These are phyloP conservation scores for Scaptomyza caliginosa DNA, from an alignment of 2,888 invertebrate species.

Conservation along the genomic window DNA sequence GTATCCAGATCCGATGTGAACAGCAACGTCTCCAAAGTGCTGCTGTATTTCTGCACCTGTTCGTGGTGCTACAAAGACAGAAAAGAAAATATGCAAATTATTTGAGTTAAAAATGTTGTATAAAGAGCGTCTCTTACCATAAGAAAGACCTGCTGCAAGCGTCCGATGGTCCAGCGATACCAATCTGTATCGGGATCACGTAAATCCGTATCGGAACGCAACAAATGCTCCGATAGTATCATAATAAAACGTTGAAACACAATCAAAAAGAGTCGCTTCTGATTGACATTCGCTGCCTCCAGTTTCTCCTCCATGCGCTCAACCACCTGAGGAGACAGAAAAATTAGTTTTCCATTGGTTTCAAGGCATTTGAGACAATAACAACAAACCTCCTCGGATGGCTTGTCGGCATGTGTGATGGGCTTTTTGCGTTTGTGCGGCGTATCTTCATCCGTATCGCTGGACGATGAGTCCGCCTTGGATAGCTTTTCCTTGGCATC, in stretches of 20 bases:
- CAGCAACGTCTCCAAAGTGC: constrained; percentile 96
- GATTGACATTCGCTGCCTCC: constrained; percentile 97
- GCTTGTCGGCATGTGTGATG: constrained; percentile 85
- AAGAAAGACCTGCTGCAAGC: constrained; percentile 97
- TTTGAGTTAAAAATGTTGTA: not conserved
- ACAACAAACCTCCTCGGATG: constrained; percentile 86
- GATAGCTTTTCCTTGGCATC: constrained; percentile 95
- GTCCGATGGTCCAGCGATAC: constrained; percentile 97
- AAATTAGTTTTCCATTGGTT: too few species aligned
- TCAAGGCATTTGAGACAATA: too few species aligned
- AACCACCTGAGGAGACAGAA: constrained; percentile 90
- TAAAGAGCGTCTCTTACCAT: constrained; percentile 86
- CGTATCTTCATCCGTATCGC: constrained; percentile 91
- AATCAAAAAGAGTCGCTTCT: constrained; percentile 97
- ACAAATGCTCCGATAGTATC: constrained; percentile 97
- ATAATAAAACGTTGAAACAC: constrained; percentile 99
- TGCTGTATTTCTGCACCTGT: constrained; percentile 98
- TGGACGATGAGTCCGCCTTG: constrained; percentile 91
- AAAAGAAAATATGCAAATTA: not conserved
- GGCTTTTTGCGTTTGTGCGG: constrained; percentile 84
- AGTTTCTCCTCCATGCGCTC: constrained; percentile 98
- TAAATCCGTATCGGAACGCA: constrained; percentile 96
- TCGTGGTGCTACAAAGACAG: constrained; percentile 92
- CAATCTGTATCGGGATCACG: constrained; percentile 96
- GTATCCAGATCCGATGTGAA: constrained; percentile 98